Evolutionary conservation across 2,797 vertebrate species (phyloP).

Genomic region (Staurois parvus): DNA sequence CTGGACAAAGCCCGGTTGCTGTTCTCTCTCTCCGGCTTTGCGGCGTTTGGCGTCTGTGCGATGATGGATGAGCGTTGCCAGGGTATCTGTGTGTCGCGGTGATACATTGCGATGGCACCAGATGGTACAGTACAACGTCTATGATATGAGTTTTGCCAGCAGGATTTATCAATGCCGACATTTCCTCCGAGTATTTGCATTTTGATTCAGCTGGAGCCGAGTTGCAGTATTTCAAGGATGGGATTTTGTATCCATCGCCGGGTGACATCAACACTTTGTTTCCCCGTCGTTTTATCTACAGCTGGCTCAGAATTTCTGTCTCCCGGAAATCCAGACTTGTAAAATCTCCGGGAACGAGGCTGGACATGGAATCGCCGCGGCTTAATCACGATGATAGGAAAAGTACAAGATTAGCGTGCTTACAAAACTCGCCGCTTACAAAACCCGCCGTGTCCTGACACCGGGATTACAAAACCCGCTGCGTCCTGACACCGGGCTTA

Average conservation of each 20-base stretch:
- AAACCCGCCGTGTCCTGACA: conserved; percentile 14
- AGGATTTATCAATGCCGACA: conserved; percentile 58
- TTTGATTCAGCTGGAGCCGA: conserved; percentile 52
- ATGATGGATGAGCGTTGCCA: conserved; percentile 62
- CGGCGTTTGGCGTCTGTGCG: conserved; percentile 47
- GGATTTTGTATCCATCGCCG: conserved; percentile 34
- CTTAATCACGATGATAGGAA: conserved; percentile 22
- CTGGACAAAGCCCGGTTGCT: conserved; percentile 38
- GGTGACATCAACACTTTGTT: conserved; percentile 33
- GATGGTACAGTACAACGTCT: conserved; percentile 61
- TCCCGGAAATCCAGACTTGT: conserved; percentile 24
- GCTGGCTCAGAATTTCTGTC: conserved; percentile 29
- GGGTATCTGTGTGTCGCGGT: conserved; percentile 57
- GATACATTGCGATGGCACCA: conserved; percentile 63
- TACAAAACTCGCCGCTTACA: conserved; percentile 20
- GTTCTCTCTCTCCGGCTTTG: conserved; percentile 44
- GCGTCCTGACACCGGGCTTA: too few species aligned
- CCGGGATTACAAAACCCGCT: too few species aligned
- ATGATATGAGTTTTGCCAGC: conserved; percentile 59
- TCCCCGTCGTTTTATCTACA: conserved; percentile 35
- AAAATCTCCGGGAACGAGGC: conserved; percentile 30
- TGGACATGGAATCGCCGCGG: conserved; percentile 5
- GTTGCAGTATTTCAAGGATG: conserved; percentile 51
- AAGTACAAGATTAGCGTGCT: conserved; percentile 27
- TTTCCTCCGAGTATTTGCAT: conserved; percentile 61